Evolutionary conservation across 2,888 invertebrate genomes (phyloP).

Genomic region (Plebejus argus): DNA sequence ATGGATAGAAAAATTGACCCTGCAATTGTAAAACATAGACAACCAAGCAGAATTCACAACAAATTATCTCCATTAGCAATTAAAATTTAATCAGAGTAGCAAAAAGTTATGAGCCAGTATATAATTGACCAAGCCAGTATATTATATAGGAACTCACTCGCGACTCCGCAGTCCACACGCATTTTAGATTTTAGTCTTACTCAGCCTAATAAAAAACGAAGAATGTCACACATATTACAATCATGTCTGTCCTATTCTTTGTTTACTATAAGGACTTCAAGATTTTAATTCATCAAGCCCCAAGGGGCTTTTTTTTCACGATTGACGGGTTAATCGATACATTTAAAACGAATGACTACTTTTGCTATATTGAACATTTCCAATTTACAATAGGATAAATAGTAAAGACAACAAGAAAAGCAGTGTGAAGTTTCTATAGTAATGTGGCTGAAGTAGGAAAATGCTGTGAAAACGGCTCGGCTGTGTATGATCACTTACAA

Average conservation of each 20-base stretch:
- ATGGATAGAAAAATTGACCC: slow-evolving; percentile 75
- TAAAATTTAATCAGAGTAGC: neutral
- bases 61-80: slow-evolving; percentile 33
- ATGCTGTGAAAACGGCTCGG: slow-evolving; percentile 62
- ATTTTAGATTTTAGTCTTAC: slow-evolving; percentile 4
- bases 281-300: too few species aligned
- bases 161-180: neutral
- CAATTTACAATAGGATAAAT: neutral
- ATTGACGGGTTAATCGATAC: too few species aligned
- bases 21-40: slow-evolving; percentile 66
- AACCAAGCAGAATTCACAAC: slow-evolving; percentile 67
- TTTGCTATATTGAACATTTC: neutral
- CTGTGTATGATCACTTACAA: slow-evolving; percentile 77
- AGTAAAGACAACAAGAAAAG: neutral
- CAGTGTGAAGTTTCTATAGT: neutral
- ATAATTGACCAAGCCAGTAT: neutral
- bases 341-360: neutral
- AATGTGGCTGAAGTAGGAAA: neutral
- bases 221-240: too few species aligned
- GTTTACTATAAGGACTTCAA: too few species aligned
- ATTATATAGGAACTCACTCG: neutral
- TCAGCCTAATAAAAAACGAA: neutral
- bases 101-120: neutral
- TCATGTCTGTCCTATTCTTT: too few species aligned
- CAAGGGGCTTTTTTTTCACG: too few species aligned